phyloP scores from a whole-genome alignment of 2,888 invertebrate genomes.

The Drosophila neotestacea region DNA sequence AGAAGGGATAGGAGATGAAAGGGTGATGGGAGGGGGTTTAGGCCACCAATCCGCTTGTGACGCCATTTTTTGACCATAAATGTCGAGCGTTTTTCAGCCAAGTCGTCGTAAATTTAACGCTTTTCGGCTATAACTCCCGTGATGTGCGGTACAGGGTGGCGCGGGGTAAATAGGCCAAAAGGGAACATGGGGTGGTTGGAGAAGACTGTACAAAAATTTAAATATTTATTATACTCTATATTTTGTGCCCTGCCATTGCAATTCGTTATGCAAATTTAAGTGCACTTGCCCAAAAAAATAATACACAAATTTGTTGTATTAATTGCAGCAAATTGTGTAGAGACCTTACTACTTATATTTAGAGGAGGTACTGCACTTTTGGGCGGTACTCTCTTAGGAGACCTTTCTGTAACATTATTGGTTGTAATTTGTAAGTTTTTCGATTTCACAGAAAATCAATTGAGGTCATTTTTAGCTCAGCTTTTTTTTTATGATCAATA shows the following conservation, averaged over 20 bases:
- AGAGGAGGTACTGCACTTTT: not conserved
- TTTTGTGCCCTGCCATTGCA: slow-evolving; percentile 45
- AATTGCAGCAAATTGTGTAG: slow-evolving; percentile 25
- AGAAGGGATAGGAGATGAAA: not conserved
- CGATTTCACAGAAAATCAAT: no score
- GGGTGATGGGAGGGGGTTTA: not conserved
- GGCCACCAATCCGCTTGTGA: slow-evolving; percentile 42
- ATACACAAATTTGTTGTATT: slow-evolving; percentile 61
- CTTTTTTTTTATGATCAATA: no score
- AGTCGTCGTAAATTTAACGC: slow-evolving; percentile 79
- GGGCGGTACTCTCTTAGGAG: slow-evolving; percentile 1
- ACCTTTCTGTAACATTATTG: not conserved
- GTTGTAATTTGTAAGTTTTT: no score
- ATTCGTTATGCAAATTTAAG: slow-evolving; percentile 72
- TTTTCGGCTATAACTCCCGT: slow-evolving; percentile 53
- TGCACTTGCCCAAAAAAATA: slow-evolving; percentile 50
- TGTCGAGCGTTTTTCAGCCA: slow-evolving; percentile 51
- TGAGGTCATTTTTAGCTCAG: no score
- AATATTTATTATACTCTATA: slow-evolving; percentile 72
- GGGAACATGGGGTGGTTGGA: not conserved
- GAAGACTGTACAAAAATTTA: slow-evolving; percentile 52
- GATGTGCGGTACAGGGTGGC: no score
- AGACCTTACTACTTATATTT: slow-evolving; percentile 1
- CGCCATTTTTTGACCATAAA: slow-evolving; percentile 69
- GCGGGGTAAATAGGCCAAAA: slow-evolving; percentile 8